Percentiles rank a stretch among this genome's conserved stretches.
Conservation (phyloP, 1,140 invertebrate species). For the Dendrolimus punctatus region DNA sequence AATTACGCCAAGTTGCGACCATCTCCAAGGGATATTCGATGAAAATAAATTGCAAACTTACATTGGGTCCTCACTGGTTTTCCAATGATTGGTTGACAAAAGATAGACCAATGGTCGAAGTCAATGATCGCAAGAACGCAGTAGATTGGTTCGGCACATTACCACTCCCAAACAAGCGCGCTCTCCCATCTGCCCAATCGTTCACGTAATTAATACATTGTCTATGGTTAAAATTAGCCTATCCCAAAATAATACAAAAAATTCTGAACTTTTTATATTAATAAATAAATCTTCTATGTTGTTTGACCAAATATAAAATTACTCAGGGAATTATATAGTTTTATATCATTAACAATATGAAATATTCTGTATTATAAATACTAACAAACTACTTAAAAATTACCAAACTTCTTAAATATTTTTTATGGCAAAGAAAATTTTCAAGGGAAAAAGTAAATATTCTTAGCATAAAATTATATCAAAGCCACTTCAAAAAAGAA, state of each 20-base stretch:
- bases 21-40: slow-evolving; percentile 39
- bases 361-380: no score
- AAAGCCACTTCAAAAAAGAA: no score
- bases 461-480: no score
- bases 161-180: slow-evolving; percentile 67
- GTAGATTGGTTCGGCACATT: slow-evolving; percentile 70
- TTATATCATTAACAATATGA: no score
- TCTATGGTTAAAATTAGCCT: slow-evolving; percentile 35
- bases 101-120: slow-evolving; percentile 71
- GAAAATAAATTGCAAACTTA: slow-evolving; percentile 67
- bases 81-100: slow-evolving; percentile 72
- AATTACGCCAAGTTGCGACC: slow-evolving; percentile 29
- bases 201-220: slow-evolving; percentile 52
- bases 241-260: slow-evolving; percentile 6
- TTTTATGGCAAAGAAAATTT: no score
- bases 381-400: no score
- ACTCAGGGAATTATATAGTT: no score
- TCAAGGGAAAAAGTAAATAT: no score
- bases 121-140: slow-evolving; percentile 65
- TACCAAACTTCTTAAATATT: no score
- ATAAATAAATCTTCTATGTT: neutral
- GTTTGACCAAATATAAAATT: no score
- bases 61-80: slow-evolving; percentile 69
- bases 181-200: slow-evolving; percentile 45
- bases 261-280: slow-evolving; percentile 1